Base-by-base conservation (phyloP, 2,113 vertebrate species). In the Vidua macroura region DNA sequence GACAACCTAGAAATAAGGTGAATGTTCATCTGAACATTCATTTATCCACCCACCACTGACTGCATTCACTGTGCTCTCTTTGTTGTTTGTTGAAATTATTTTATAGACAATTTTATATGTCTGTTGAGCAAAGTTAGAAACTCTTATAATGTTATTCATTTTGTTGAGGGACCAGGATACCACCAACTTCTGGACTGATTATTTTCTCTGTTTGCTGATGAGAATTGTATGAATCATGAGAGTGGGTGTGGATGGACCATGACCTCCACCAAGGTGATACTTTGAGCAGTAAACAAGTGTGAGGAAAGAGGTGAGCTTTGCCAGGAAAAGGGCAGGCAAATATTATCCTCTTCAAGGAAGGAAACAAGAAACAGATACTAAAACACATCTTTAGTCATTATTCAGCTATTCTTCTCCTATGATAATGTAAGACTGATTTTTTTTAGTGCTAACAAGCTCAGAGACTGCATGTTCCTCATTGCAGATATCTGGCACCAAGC, bases 151-250 rank as follows among this genome's bases (percentile, higher is more conserved):
- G 11, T 8, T 53, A 70, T 31, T 28, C 37, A 55, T 21, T 70
- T 13, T 62, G 33, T 49, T 76, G 58, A 83, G 53, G 33, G 33
- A 85, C 48, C 24, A 49, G 69, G 44, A 79, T 52, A 70, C 13
- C 52, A 84, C 30, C 46, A 88, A 46, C 37, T 86, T 67, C 46
- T 74, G 49, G 56, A 60, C 31, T 49, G 41, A 60, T 73, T 72
- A 24, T 89, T 77, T 78, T 49, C 80, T 74, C 31, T 18, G 3
- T 70, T 77, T 86, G 60, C 43, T 73, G 63, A 62, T 62, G 48
- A 52, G 70, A 91, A 87, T 46, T 31, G 27, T 76, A 64, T 93
- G 92, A 95, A 83, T 93, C 86, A 96, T 30, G 6, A 74, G 76
- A 74, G 48, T 41, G 72, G 64, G 79, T 67, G 90, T 62, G 79